Conservation (phyloP, 2,113 vertebrate genomes). For the Sporophila hypoxantha region DNA sequence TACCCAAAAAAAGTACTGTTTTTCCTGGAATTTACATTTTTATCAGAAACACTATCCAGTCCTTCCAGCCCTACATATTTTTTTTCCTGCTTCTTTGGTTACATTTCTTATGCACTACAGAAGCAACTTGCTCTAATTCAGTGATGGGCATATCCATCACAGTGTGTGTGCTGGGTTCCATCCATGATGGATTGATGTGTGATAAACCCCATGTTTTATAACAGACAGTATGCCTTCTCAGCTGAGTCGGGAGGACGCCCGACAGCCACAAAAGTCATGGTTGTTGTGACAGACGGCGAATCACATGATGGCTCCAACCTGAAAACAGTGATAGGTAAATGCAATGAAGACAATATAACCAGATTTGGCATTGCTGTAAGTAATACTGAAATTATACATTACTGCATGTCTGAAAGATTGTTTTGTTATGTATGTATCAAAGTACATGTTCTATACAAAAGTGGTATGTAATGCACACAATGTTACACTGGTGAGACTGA, state of each 20-base stretch:
- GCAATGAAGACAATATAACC: constrained; percentile 78
- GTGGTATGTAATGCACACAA: neutral
- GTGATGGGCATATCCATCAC: neutral
- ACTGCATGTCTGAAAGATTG: neutral
- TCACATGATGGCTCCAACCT: constrained; percentile 76
- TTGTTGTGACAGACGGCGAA: constrained; percentile 91
- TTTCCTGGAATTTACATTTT: neutral
- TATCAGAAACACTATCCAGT: neutral
- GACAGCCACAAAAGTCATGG: constrained; percentile 84
- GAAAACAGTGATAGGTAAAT: constrained; percentile 71
- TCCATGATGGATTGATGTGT: neutral
- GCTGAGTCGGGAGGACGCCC: constrained; percentile 69
- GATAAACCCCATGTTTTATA: neutral
- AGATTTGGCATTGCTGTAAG: constrained; percentile 93
- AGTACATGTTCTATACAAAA: neutral
- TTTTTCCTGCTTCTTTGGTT: neutral
- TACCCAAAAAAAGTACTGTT: rapidly evolving
- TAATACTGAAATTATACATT: constrained; percentile 11
- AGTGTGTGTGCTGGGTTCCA: neutral
- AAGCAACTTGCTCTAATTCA: neutral
- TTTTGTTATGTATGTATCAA: neutral
- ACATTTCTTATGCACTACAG: neutral
- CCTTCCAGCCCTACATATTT: neutral
- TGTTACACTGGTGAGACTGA: neutral
- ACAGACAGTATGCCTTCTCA: constrained; percentile 74